Evolutionary conservation across 1,140 invertebrate genomes (phyloP), one percentile per base, ranked within the genome.

Genomic region (Telenomus remus): DNA sequence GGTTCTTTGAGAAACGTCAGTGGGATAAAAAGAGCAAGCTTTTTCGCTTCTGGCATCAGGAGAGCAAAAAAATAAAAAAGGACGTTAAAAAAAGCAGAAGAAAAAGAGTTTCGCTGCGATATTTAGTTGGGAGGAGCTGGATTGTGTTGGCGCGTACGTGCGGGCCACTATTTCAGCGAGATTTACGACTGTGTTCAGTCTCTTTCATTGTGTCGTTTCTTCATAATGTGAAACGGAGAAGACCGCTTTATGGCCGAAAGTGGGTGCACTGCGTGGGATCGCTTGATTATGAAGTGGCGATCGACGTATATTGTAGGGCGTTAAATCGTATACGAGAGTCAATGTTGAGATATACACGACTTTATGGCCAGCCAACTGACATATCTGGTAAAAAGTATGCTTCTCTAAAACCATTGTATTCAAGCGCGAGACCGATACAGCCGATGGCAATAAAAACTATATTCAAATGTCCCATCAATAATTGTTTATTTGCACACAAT

Each of bases 281-380:
- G 51, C 56, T 76, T 76, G 66, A 76, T 76, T 76, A 76, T 76
- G 61, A 77, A 77, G 74, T 77, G 74, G 68, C 74, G 74, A 77
- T 77, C 66, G 74, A 77, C 74, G 74, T 71, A 77, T 77, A 71
- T 75, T 68, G 71, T 64, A 11, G 63, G 51, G 71, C 71, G 57
- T 74, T 74, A 76, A 76, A 70, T 64, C 63, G 56, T 71, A 71
- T 71, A 68, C 63, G 46, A 68, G 56, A 76, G 55, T 76, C 68
- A 70, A 71, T 71, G 56, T 71, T 63, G 68, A 71, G 74, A 71
- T 71, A 71, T 76, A 60, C 63, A 76, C 60, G 56, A 54, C 74
- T 77, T 72, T 72, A 72, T 77, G 66, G 56, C 64, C 59, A 63
- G 46, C 42, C 63, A 68, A 77, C 71, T 72, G 74, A 77, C 68